These are phyloP conservation scores for Nomada lathburiana DNA, from an alignment of 2,888 invertebrate species.

Conservation along the genomic window DNA sequence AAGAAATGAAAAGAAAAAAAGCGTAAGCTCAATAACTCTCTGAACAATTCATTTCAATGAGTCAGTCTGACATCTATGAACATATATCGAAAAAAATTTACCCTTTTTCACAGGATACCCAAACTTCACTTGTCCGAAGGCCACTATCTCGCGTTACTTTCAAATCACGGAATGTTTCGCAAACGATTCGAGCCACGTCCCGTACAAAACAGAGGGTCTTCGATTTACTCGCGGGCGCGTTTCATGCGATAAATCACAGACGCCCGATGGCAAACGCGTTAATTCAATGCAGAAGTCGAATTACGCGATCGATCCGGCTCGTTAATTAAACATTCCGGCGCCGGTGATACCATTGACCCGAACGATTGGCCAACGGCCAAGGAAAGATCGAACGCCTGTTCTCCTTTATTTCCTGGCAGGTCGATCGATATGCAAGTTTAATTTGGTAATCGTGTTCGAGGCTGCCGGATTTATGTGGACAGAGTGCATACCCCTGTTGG, in stretches of 20 bases:
- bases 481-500: neutral
- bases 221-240: neutral
- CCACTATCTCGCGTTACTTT: neutral
- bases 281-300: constrained; percentile 30
- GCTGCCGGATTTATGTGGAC: neutral
- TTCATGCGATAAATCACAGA: neutral
- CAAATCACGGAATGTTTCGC: neutral
- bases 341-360: constrained; percentile 61
- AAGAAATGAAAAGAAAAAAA: no score
- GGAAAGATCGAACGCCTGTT: constrained; percentile 5
- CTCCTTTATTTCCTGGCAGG: neutral
- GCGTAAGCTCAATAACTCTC: no score
- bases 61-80: no score
- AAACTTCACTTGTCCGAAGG: neutral
- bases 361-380: constrained; percentile 46
- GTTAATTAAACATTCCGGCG: constrained; percentile 66
- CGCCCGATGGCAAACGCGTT: constrained; percentile 12
- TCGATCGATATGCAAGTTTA: neutral
- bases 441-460: neutral
- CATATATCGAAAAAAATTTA: no score
- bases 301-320: constrained; percentile 34
- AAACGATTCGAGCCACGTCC: neutral
- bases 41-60: no score
- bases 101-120: no score
- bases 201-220: neutral